Base-by-base conservation (phyloP, 64 coral and sea anemone genomes). In the Montipora cactus region DNA sequence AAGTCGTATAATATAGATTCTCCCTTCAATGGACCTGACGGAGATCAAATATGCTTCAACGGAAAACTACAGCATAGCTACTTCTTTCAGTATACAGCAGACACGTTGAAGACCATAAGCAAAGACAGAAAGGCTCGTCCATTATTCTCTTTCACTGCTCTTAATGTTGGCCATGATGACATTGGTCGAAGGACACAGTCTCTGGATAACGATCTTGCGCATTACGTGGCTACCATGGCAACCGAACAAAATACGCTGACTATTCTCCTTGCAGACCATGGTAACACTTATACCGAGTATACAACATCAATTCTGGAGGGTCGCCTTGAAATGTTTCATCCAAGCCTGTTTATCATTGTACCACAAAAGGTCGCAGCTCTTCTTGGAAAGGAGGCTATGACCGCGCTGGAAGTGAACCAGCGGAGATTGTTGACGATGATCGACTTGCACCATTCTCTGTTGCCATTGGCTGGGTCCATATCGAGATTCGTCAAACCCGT, bases 251-350 rank as follows among this genome's bases (percentile, higher is more conserved):
- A 96, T 14, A 96, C 97, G 15, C 44, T 98, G 77, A 98, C 94
- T 2, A 72, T 98, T 11, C 78, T 98, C 62, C 78, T 98, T 16
- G 94, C 97, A 16, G 97, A 98, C 58, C 97, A 98, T 16, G 97
- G 97, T 18, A 98, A 98, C 14, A 98, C 97, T 0, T 98, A 98
- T 59, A 91, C 94, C 1, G 23, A 74, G 2, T 98, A 95, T 79
- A 91, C 91, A 1, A 87, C 83, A 8, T 77, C 52, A 23, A 87
- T 76, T 25, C 50, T 95, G 21, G 97, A 98, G 49, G 97, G 97
- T 7, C 91, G 94, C 46, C 93, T 96, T 84, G 97, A 98, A 69
- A 98, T 98, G 94, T 98, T 88, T 49, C 97, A 98, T 46, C 97
- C 97, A 5, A 79, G 81, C 88, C 87, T 98, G 51, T 96, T 98